phyloP scores from a whole-genome alignment of 2,888 invertebrate genomes.

The Chaetoderma sp. region DNA sequence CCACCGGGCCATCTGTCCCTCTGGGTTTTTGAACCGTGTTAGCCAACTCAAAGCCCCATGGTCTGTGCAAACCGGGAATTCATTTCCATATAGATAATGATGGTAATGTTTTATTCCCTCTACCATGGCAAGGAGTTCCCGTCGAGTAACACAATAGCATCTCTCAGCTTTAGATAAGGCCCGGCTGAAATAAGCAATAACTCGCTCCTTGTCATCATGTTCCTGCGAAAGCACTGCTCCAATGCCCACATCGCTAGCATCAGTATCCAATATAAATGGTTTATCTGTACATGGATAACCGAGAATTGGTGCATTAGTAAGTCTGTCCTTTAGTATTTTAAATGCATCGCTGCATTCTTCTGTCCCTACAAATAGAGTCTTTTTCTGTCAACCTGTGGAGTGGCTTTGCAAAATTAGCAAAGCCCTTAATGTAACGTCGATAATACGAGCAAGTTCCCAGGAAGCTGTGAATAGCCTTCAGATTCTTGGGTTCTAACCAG shows the following conservation, averaged over 20 bases:
- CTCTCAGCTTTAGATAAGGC: constrained; percentile 25
- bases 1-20: constrained; percentile 35
- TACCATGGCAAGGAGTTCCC: constrained; percentile 35
- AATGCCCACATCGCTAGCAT: constrained; percentile 28
- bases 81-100: constrained; percentile 28
- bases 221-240: constrained; percentile 30
- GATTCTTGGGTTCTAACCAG: constrained; percentile 21
- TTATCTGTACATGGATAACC: constrained; percentile 19
- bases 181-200: constrained; percentile 32
- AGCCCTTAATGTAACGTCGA: constrained; percentile 15
- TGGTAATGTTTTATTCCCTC: constrained; percentile 26
- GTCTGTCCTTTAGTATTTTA: neutral
- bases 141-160: constrained; percentile 29
- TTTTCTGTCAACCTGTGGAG: constrained; percentile 26
- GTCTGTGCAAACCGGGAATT: constrained; percentile 26
- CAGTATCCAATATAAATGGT: constrained; percentile 26
- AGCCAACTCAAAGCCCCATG: constrained; percentile 37
- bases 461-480: constrained; percentile 22
- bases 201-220: constrained; percentile 19
- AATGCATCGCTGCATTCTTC: constrained; percentile 24
- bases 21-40: constrained; percentile 24
- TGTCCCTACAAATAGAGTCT: constrained; percentile 16
- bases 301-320: constrained; percentile 9
- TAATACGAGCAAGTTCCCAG: constrained; percentile 27
- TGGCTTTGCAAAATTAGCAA: constrained; percentile 27